A percentile compares a stretch with the other conserved stretches of the same genome.
Evolutionary conservation across 64 coral and sea anemone species (phyloP).

Genomic region (Hydrozoanthus tunicans): DNA sequence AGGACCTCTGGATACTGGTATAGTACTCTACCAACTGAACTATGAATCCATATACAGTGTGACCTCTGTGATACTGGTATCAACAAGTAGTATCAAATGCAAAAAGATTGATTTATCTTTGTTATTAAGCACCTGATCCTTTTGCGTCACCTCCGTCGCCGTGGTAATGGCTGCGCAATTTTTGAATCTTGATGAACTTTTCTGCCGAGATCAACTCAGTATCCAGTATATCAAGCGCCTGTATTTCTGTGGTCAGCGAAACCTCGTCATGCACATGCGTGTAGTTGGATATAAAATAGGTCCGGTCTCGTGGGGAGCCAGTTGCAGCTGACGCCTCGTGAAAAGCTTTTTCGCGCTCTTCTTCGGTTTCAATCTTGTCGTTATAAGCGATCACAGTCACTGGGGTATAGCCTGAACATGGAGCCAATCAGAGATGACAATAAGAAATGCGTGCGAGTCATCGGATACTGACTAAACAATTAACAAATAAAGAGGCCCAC

Average conservation of each 20-base stretch:
- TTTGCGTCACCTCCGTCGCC: not conserved
- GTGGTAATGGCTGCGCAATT: slow-evolving; percentile 44
- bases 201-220: slow-evolving; percentile 66
- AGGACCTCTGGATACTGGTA: too few relatives aligned
- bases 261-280: slow-evolving; percentile 10
- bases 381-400: slow-evolving; percentile 69
- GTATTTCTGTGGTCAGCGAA: slow-evolving; percentile 37
- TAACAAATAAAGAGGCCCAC: too few relatives aligned
- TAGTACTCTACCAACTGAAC: too few relatives aligned
- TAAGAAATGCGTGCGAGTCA: too few relatives aligned
- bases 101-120: too few relatives aligned
- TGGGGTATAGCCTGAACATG: slow-evolving; percentile 57
- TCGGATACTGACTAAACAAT: too few relatives aligned
- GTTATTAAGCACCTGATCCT: not conserved
- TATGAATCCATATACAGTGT: too few relatives aligned
- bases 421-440: too few relatives aligned
- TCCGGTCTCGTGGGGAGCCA: not conserved
- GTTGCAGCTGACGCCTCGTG: slow-evolving; percentile 2
- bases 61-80: too few relatives aligned
- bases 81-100: not conserved
- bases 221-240: slow-evolving; percentile 67
- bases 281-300: slow-evolving; percentile 64
- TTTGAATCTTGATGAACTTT: slow-evolving; percentile 58
- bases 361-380: slow-evolving; percentile 50
- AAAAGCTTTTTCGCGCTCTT: slow-evolving; percentile 57